Conservation (phyloP, 2,113 vertebrate genomes). For the Danionella cerebrum region DNA sequence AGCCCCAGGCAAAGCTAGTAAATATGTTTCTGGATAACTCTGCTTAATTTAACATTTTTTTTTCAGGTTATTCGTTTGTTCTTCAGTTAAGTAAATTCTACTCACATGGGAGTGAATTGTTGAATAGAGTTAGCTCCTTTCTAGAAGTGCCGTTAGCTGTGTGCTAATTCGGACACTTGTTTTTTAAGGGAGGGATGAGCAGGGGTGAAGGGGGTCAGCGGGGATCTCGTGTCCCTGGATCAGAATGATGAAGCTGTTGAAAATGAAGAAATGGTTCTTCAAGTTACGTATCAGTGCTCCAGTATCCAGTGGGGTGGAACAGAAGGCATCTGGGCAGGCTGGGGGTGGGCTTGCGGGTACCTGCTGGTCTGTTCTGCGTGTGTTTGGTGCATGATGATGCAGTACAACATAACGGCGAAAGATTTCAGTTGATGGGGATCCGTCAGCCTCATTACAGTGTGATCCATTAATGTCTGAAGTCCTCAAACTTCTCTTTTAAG, state of each 20-base stretch:
- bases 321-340: conserved; percentile 4
- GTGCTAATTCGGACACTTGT: not conserved
- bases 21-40: too few relatives aligned
- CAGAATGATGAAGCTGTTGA: conserved; percentile 3
- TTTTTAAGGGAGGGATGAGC: not conserved
- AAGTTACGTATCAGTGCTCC: conserved; percentile 11
- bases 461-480: too few relatives aligned
- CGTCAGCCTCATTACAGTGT: too few relatives aligned
- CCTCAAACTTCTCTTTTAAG: too few relatives aligned
- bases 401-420: too few relatives aligned
- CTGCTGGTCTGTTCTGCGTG: not conserved
- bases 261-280: conserved; percentile 16
- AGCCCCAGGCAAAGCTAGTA: too few relatives aligned
- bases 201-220: not conserved
- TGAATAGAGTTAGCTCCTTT: too few relatives aligned
- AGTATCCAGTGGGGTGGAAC: conserved; percentile 21
- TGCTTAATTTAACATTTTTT: too few relatives aligned
- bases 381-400: not conserved
- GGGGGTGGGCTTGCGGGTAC: not conserved
- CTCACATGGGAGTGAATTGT: too few relatives aligned
- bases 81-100: not conserved
- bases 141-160: not conserved
- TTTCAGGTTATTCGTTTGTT: too few relatives aligned
- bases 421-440: too few relatives aligned
- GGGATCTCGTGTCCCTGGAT: conserved; percentile 10